These are phyloP conservation scores for Drosophila equinoxialis DNA, from an alignment of 1,140 invertebrate species.

Conservation along the genomic window DNA sequence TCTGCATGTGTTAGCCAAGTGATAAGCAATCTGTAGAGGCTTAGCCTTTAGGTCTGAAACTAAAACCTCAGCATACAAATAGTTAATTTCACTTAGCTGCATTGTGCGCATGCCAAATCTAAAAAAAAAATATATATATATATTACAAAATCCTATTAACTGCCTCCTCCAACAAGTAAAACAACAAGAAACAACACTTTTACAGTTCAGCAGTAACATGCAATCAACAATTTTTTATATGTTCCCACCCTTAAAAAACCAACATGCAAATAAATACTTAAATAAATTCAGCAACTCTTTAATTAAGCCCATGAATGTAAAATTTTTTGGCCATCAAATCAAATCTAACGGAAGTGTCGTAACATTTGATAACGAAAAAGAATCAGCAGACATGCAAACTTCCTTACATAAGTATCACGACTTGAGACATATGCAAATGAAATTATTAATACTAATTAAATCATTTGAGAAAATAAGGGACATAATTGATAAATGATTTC, in stretches of 20 bases:
- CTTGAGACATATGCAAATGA: no score
- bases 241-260: background rate
- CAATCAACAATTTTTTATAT: constrained; percentile 23
- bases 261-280: constrained; percentile 54
- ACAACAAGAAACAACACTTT: constrained; percentile 25
- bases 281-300: constrained; percentile 51
- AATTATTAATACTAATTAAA: no score
- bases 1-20: constrained; percentile 51
- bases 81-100: constrained; percentile 51
- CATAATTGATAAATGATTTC: no score
- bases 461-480: no score
- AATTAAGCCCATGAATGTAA: constrained; percentile 26
- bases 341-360: constrained; percentile 69
- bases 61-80: background rate
- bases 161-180: background rate
- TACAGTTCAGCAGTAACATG: constrained; percentile 44
- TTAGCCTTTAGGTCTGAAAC: constrained; percentile 45
- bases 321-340: constrained; percentile 43
- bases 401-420: no score
- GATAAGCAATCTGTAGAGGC: constrained; percentile 46
- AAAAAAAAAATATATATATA: background rate
- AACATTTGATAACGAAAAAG: constrained; percentile 37
- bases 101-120: constrained; percentile 70
- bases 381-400: background rate
- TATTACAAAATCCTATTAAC: constrained; percentile 19